A percentile compares a stretch with the other conserved stretches of the same genome.
These are phyloP conservation scores for Etia nguti DNA, from an alignment of 2,113 vertebrate species.

Conservation along the genomic window DNA sequence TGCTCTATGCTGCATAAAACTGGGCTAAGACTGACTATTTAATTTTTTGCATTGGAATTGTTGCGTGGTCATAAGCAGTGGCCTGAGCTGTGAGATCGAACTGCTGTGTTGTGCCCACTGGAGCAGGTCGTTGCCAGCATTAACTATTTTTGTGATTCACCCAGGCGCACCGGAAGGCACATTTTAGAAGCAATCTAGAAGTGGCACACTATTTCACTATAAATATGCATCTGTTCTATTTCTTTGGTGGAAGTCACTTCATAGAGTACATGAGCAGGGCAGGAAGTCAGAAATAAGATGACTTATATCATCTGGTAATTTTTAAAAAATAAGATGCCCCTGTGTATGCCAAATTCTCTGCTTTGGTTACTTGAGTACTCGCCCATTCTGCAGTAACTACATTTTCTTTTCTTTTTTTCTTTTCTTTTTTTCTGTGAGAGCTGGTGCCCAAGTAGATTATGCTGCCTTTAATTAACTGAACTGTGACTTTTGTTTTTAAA, in stretches of 20 bases:
- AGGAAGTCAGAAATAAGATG: not conserved
- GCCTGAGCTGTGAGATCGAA: not conserved
- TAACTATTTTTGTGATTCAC: not conserved
- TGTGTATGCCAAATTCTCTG: not conserved
- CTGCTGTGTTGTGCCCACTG: not conserved
- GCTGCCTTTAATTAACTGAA: not conserved
- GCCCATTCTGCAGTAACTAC: not conserved
- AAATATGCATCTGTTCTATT: not conserved
- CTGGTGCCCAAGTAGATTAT: not conserved
- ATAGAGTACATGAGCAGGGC: not conserved
- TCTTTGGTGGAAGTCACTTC: not conserved
- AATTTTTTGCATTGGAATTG: not conserved
- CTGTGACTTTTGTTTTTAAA: not conserved
- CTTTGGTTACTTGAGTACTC: not conserved
- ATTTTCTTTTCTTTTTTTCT: too few species aligned
- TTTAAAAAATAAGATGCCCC: not conserved
- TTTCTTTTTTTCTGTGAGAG: too few species aligned
- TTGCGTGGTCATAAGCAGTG: not conserved
- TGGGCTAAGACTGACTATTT: not conserved
- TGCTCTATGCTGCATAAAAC: not conserved
- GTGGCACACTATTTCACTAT: not conserved
- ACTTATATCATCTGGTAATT: not conserved
- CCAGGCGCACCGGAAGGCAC: not conserved
- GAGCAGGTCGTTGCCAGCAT: not conserved
- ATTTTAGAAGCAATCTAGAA: not conserved